Percentiles rank a stretch among this genome's conserved stretches.
Evolutionary conservation across 2,113 vertebrate genomes (phyloP).

Genomic region (Mus pahari): DNA sequence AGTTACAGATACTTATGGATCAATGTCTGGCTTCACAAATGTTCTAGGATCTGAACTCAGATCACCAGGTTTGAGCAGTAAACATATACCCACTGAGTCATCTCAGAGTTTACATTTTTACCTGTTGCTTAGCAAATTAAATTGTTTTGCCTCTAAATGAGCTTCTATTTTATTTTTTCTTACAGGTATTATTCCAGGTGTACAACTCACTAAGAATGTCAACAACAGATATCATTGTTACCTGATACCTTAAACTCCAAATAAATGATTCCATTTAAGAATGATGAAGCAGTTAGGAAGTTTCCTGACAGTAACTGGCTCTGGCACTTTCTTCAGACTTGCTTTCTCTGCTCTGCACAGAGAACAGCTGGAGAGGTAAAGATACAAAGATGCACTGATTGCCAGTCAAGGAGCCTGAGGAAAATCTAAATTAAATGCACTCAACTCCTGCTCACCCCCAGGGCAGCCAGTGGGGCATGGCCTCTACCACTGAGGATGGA

Average conservation of each 20-base stretch:
- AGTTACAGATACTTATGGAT: neutral
- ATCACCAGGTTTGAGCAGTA: neutral
- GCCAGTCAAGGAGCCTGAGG: constrained; percentile 53
- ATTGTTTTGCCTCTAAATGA: constrained; percentile 42
- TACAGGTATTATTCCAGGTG: constrained; percentile 55
- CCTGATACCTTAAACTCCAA: constrained; percentile 58
- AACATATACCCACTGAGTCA: neutral
- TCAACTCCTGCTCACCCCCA: constrained; percentile 27
- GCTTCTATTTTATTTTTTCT: constrained; percentile 61
- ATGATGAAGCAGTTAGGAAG: constrained; percentile 28
- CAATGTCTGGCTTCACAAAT: neutral
- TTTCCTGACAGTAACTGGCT: constrained; percentile 56
- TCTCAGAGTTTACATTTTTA: constrained; percentile 17
- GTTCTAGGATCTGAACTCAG: neutral
- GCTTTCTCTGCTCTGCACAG: constrained; percentile 25
- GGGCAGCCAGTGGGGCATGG: constrained; percentile 9
- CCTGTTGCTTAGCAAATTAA: neutral
- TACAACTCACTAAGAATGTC: constrained; percentile 55
- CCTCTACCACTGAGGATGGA: neutral
- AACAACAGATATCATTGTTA: constrained; percentile 72
- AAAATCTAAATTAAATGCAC: constrained; percentile 70
- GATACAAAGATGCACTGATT: constrained; percentile 60
- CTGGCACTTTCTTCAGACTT: constrained; percentile 55
- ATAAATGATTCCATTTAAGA: constrained; percentile 64
- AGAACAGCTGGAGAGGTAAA: constrained; percentile 68